phyloP scores from a whole-genome alignment of 2,797 vertebrate genomes.

The Poecilia picta region DNA sequence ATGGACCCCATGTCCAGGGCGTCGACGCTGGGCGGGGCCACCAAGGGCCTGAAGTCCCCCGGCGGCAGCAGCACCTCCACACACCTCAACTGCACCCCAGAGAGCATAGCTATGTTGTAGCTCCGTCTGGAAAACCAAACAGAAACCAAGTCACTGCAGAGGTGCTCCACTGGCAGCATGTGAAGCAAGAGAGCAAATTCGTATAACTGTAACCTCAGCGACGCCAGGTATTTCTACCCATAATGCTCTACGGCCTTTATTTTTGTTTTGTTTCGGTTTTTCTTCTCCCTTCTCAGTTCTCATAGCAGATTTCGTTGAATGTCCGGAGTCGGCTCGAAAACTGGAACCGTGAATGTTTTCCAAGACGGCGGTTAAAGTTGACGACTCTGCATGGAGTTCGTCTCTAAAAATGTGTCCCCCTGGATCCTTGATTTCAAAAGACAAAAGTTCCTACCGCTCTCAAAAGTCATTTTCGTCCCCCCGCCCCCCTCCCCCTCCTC shows the following conservation, averaged over 20 bases:
- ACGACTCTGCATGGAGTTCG: conserved; percentile 14
- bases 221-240: conserved; percentile 33
- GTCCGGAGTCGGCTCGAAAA: conserved; percentile 39
- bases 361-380: conserved; percentile 9
- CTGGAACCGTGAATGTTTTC: conserved; percentile 63
- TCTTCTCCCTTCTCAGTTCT: conserved; percentile 1
- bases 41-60: conserved; percentile 88
- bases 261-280: not conserved
- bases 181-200: conserved; percentile 15
- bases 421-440: conserved; percentile 19
- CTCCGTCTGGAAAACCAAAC: conserved; percentile 15
- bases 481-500: too few species aligned
- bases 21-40: conserved; percentile 68
- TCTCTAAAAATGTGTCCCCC: conserved; percentile 22
- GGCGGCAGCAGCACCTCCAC: conserved; percentile 89
- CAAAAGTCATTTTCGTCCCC: not conserved
- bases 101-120: conserved; percentile 92
- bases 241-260: conserved; percentile 11
- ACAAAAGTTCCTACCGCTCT: conserved; percentile 22
- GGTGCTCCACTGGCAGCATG: conserved; percentile 25
- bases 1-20: conserved; percentile 72
- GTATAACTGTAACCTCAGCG: conserved; percentile 25
- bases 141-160: conserved; percentile 20
- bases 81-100: conserved; percentile 89
- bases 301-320: conserved; percentile 37